Evolutionary conservation across 64 coral and sea anemone species (phyloP), one percentile per base, ranked within the genome.

Genomic region (Catalaphyllia jardinei): DNA sequence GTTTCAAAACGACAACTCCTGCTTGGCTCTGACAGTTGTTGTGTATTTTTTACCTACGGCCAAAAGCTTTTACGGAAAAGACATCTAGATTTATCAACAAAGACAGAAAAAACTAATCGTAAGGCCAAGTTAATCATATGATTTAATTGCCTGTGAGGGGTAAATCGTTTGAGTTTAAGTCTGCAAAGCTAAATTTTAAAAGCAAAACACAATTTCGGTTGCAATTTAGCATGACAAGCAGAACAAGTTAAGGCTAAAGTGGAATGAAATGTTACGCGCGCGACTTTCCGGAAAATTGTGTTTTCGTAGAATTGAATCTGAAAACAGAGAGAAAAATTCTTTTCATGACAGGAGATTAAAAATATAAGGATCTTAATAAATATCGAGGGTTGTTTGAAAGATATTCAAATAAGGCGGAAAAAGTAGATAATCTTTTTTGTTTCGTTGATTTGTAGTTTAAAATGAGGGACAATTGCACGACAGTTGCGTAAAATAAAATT

Each of bases 391-490:
- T 13, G 19, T 85, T 85, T 49, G 39, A 71, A 50, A 85, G 35
- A 71, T 67, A 85, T 71, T 71, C 11, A 85, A 85, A 71, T 50
- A 85, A 85, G 13, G 81, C 81, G 81, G 62, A 85, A 85, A 85
- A 64, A 28, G 39, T 52, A 85, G 62, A 85, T 85, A 85, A 85
- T 4, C 19, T 25, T 14, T n/a, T 51, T 71, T 61, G 54, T 81
- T 4, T 67, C 69, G 18, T 46, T 85, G 22, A 42, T 69, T 69
- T 18, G 12, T 27, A 62, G 79, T 82, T n/a, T 20, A 82, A 10
- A 38, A 85, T 71, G 63, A 67, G 63, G 62, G 81, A 67, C 62
- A 71, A 51, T 46, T 20, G 20, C 39, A 46, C 62, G 60, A 3
- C 24, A 38, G 33, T 69, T 4, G 17, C 50, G 33, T 71, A 85